These are phyloP conservation scores for Seira musarum DNA, from an alignment of 2,888 invertebrate species.

Conservation along the genomic window DNA sequence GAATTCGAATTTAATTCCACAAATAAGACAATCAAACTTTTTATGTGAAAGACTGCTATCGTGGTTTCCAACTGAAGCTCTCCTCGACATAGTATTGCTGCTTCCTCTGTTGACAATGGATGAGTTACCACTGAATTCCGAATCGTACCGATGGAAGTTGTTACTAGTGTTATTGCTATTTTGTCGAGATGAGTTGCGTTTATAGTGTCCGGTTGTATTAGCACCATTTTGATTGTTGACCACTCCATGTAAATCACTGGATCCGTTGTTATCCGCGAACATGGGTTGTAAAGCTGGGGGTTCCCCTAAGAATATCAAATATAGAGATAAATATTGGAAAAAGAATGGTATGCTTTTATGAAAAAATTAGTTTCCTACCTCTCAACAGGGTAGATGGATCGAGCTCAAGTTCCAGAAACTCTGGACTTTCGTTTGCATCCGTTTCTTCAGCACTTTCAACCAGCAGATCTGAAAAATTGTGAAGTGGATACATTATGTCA, in stretches of 20 bases:
- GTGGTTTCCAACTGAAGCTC: constrained; percentile 37
- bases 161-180: not conserved
- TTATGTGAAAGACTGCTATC: constrained; percentile 35
- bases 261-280: constrained; percentile 20
- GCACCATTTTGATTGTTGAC: not conserved
- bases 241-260: not conserved
- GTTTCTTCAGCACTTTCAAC: constrained; percentile 33
- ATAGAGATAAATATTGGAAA: too few relatives aligned
- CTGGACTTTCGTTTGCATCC: constrained; percentile 39
- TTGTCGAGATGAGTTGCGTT: constrained; percentile 34
- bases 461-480: constrained; percentile 46
- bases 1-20: constrained; percentile 49
- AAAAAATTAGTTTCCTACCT: constrained; percentile 26
- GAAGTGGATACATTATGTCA: constrained; percentile 47
- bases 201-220: not conserved
- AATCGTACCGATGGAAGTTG: not conserved
- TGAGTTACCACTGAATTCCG: too few relatives aligned
- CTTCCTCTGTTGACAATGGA: too few relatives aligned
- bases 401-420: constrained; percentile 44
- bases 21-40: constrained; percentile 46
- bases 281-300: constrained; percentile 48
- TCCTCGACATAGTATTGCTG: constrained; percentile 1
- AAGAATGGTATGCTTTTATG: too few relatives aligned
- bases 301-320: too few relatives aligned
- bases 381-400: constrained; percentile 36